Percentiles rank a stretch among this genome's conserved stretches.
These are phyloP conservation scores for Oryzias dopingdopingensis DNA, from an alignment of 2,797 vertebrate genomes.

Conservation along the genomic window DNA sequence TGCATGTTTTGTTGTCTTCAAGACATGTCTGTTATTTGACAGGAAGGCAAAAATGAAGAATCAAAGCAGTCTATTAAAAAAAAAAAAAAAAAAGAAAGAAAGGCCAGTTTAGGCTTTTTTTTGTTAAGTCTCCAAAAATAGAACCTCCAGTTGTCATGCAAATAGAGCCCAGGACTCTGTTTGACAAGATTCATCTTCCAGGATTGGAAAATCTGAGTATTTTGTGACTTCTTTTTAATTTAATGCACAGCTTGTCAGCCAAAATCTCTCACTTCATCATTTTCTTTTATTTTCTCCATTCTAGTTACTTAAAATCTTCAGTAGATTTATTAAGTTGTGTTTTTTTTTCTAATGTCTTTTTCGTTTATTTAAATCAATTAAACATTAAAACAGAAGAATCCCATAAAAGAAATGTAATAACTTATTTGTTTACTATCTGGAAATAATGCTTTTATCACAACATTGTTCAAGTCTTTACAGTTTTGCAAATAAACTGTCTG, in stretches of 20 bases:
- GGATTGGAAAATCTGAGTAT: neutral
- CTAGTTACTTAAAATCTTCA: too few species aligned
- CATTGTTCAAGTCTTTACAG: too few species aligned
- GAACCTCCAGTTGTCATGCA: conserved; percentile 26
- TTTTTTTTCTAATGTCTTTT: too few species aligned
- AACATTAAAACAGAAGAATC: neutral
- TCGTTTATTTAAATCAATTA: neutral
- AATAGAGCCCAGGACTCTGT: conserved; percentile 9
- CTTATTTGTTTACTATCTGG: neutral
- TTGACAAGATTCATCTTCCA: conserved; percentile 3
- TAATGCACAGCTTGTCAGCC: neutral
- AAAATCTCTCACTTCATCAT: too few species aligned
- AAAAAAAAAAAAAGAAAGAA: too few species aligned
- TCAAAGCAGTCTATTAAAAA: too few species aligned
- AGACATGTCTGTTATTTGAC: too few species aligned
- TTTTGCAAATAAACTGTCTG: too few species aligned
- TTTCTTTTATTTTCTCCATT: too few species aligned
- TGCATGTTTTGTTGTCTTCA: too few species aligned
- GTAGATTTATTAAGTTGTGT: too few species aligned
- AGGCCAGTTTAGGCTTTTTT: neutral
- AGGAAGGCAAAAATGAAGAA: too few species aligned
- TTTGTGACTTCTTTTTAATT: conserved; percentile 14
- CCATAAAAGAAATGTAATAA: neutral
- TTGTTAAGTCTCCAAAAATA: conserved; percentile 35
- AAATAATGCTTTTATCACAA: neutral